These are phyloP conservation scores for Notolabrus celidotus DNA, from an alignment of 2,797 vertebrate species.

Conservation along the genomic window DNA sequence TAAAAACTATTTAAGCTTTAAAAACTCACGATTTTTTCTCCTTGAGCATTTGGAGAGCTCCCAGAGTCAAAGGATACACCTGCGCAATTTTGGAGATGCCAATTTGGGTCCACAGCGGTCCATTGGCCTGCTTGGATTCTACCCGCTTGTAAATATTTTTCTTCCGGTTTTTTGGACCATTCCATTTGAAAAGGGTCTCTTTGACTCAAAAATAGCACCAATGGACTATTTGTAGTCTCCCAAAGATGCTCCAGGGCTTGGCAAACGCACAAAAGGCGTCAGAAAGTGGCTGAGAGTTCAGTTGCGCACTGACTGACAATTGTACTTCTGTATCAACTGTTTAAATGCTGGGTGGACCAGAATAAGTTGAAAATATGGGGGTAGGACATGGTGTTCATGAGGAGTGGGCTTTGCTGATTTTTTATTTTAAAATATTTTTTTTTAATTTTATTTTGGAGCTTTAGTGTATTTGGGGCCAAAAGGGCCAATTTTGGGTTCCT, in stretches of 20 bases:
- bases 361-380: conserved; percentile 79
- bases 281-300: conserved; percentile 38
- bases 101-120: conserved; percentile 32
- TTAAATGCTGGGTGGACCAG: conserved; percentile 76
- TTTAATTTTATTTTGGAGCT: conserved; percentile 50
- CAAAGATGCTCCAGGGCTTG: conserved; percentile 58
- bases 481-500: conserved; percentile 51
- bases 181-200: conserved; percentile 43
- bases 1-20: conserved; percentile 32
- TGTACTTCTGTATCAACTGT: conserved; percentile 63
- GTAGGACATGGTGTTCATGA: conserved; percentile 62
- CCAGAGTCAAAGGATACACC: conserved; percentile 59
- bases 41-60: conserved; percentile 9
- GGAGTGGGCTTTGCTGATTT: conserved; percentile 63
- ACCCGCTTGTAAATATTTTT: conserved; percentile 7
- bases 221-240: conserved; percentile 29
- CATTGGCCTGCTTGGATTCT: conserved; percentile 38
- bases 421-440: conserved; percentile 47
- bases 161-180: conserved; percentile 26
- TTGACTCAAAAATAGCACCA: conserved; percentile 34
- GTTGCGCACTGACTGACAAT: conserved; percentile 73
- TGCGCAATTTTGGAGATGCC: conserved; percentile 72
- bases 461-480: conserved; percentile 12
- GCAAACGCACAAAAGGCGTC: conserved; percentile 49
- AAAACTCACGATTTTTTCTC: not conserved